phyloP scores from a whole-genome alignment of 2,888 invertebrate genomes.

The Pandemis corylana region DNA sequence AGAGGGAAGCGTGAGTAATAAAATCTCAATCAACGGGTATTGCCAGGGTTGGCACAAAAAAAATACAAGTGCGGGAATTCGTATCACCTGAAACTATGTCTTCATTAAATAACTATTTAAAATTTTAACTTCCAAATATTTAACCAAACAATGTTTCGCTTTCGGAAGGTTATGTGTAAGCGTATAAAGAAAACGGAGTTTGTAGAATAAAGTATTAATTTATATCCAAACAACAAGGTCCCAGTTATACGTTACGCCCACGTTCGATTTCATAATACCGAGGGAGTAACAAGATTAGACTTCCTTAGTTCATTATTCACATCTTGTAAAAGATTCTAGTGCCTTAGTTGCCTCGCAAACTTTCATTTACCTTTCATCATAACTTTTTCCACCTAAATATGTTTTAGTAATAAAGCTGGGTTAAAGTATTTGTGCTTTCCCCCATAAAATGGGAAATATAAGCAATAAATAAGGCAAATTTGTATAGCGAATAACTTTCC shows the following conservation, averaged over 20 bases:
- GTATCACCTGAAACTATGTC: not conserved
- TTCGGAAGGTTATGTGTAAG: not conserved
- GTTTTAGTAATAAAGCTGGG: not conserved
- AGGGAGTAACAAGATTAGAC: constrained; percentile 7
- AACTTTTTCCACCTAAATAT: not conserved
- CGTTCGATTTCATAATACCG: constrained; percentile 5
- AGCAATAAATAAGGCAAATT: constrained; percentile 10
- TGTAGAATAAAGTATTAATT: constrained; percentile 6
- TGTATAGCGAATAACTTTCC: not conserved
- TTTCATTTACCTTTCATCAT: constrained; percentile 1
- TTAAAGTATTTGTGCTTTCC: not conserved
- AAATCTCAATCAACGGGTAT: constrained; percentile 7
- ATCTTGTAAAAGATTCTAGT: constrained; percentile 6
- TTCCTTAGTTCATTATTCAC: constrained; percentile 15
- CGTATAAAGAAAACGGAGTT: not conserved
- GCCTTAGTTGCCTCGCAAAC: not conserved
- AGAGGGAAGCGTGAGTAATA: constrained; percentile 7
- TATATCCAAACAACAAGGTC: not conserved
- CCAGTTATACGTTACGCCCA: not conserved
- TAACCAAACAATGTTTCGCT: not conserved
- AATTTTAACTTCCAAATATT: not conserved
- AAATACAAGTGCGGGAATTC: not conserved
- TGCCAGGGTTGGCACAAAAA: not conserved
- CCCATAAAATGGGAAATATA: not conserved
- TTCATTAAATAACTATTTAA: no score